phyloP scores from a whole-genome alignment of 2,888 invertebrate species.

The Sympetrum striolatum region DNA sequence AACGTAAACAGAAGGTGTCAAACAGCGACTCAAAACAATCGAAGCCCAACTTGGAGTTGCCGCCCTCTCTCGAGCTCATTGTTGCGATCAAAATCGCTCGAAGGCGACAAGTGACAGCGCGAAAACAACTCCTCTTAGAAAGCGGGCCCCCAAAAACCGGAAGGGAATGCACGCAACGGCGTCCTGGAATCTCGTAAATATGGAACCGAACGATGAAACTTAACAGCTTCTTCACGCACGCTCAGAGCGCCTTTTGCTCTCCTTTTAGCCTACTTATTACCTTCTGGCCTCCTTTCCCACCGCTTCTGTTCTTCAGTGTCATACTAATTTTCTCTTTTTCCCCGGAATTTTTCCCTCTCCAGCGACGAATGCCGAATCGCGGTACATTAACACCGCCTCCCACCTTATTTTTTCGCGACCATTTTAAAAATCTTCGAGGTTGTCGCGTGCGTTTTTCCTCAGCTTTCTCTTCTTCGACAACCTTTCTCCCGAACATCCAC shows the following conservation, averaged over 20 bases:
- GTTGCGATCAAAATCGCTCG: too few species aligned
- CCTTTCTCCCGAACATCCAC: not conserved
- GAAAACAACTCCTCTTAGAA: too few species aligned
- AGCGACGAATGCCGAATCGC: not conserved
- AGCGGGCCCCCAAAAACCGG: too few species aligned
- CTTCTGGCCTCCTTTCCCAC: slow-evolving; percentile 26
- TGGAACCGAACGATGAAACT: not conserved
- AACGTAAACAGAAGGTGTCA: too few species aligned
- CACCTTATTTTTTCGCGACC: not conserved
- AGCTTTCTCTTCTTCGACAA: not conserved
- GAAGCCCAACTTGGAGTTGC: too few species aligned
- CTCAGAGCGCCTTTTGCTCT: not conserved
- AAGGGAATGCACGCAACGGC: too few species aligned
- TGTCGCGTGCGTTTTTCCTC: not conserved
- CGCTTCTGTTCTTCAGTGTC: not conserved
- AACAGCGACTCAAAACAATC: too few species aligned
- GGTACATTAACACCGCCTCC: not conserved
- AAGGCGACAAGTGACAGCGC: too few species aligned
- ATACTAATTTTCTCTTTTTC: slow-evolving; percentile 19
- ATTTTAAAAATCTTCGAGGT: not conserved
- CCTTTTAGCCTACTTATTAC: slow-evolving; percentile 22
- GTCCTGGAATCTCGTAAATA: too few species aligned
- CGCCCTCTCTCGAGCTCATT: too few species aligned
- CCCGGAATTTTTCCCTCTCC: not conserved
- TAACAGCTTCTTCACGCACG: not conserved